These are phyloP conservation scores for Clistopyga incitator DNA, from an alignment of 2,888 invertebrate species.

Conservation along the genomic window DNA sequence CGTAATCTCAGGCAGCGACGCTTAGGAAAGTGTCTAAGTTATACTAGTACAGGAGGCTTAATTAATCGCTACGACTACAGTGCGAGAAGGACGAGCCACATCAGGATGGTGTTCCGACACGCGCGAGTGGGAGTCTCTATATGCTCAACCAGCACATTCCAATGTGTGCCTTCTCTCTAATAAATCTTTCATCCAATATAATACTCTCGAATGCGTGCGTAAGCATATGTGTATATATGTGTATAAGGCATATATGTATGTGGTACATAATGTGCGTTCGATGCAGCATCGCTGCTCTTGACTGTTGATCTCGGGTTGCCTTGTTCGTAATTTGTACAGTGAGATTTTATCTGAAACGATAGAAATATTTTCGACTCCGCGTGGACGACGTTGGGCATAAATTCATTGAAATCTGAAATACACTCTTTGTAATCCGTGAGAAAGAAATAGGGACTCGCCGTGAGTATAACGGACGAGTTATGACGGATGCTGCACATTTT, in stretches of 20 bases:
- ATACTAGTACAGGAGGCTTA: slow-evolving; percentile 57
- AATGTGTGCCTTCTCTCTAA: slow-evolving; percentile 42
- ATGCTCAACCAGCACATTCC: slow-evolving; percentile 54
- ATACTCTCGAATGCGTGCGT: slow-evolving; percentile 49
- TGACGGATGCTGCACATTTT: slow-evolving; percentile 45
- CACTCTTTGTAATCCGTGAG: slow-evolving; percentile 47
- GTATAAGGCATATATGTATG: not conserved
- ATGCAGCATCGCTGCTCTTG: slow-evolving; percentile 31
- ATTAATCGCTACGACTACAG: slow-evolving; percentile 64
- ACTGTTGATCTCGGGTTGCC: slow-evolving; percentile 52
- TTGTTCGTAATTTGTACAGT: slow-evolving; percentile 64
- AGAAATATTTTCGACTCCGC: slow-evolving; percentile 60
- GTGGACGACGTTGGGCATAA: slow-evolving; percentile 50
- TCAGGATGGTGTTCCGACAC: slow-evolving; percentile 56
- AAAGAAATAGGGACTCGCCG: slow-evolving; percentile 40
- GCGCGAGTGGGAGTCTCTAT: slow-evolving; percentile 52
- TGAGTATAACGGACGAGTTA: slow-evolving; percentile 27
- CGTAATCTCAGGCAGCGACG: slow-evolving; percentile 48
- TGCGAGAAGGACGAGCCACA: slow-evolving; percentile 58
- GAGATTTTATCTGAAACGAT: slow-evolving; percentile 63
- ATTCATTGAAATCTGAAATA: slow-evolving; percentile 60
- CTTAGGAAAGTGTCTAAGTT: slow-evolving; percentile 39
- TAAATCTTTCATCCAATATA: slow-evolving; percentile 50
- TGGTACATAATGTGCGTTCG: slow-evolving; percentile 22
- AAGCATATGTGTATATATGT: not conserved